Conservation (phyloP, 2,113 vertebrate species). For the Murina feae region DNA sequence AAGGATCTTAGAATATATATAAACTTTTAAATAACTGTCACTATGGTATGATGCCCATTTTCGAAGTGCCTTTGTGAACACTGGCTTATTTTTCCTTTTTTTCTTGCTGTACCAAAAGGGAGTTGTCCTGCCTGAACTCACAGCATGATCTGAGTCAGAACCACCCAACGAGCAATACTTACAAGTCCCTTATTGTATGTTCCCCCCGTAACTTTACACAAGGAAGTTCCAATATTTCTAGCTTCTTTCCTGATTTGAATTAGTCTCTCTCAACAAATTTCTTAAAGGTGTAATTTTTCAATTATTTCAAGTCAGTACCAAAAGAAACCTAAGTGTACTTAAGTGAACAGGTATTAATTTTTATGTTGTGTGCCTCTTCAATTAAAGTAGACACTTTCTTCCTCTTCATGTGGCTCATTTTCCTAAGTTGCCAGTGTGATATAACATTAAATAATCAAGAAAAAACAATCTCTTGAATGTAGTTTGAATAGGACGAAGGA, state of each 20-base stretch:
- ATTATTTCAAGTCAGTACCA: conserved; percentile 23
- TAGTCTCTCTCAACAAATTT: conserved; percentile 25
- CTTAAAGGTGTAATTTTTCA: background rate
- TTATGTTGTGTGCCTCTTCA: conserved; percentile 11
- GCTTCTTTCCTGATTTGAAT: background rate
- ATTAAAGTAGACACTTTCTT: background rate
- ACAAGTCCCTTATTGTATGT: background rate
- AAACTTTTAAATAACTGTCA: background rate
- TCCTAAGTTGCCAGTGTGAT: background rate
- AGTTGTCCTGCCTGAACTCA: background rate
- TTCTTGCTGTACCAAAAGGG: conserved; percentile 1
- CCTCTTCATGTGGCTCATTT: background rate
- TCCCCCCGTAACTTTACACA: conserved; percentile 30
- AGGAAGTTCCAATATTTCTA: background rate
- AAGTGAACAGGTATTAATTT: background rate
- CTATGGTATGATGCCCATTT: background rate
- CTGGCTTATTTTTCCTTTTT: conserved; percentile 1
- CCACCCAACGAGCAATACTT: background rate
- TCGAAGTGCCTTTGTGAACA: background rate
- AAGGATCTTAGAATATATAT: background rate
- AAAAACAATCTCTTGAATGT: background rate
- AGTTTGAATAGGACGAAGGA: background rate
- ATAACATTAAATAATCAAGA: background rate
- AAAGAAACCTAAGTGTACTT: conserved; percentile 10
- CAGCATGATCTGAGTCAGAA: conserved; percentile 38